Base-by-base conservation (phyloP, 2,113 vertebrate genomes). In the Hippocampus comes region DNA sequence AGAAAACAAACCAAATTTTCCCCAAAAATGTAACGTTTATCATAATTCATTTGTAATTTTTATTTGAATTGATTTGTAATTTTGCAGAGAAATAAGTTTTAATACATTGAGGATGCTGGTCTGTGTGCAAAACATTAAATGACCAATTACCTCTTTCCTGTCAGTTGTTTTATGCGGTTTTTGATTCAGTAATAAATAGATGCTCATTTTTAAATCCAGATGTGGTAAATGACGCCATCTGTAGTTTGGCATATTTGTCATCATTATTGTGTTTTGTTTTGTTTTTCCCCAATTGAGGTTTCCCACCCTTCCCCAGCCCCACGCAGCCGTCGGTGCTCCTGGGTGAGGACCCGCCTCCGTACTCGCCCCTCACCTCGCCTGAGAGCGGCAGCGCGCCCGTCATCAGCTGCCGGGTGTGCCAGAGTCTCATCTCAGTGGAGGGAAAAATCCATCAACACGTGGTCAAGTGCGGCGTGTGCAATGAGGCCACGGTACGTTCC, bases 381-480 rank as follows among this genome's bases (percentile, higher is more conserved):
- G 95, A 97, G 82, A 96, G 95, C 4, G 95, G 95, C 81, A 95
- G 92, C 25, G 93, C 93, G 18, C 95, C 95, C 5, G 93, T 95
- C 72, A 96, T 96, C 90, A 95, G 88, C 87, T 96, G 95, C 87
- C 89, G 95, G 55, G 95, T 97, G 68, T 97, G 95, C 86, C 95
- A 96, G 89, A 95, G 94, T 72, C 91, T 94, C 82, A 96, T 97
- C 89, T 95, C 94, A 6, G 95, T 96, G 79, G 95, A 97, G 88
- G 95, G 95, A n/a, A 96, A 97, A 91, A 94, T 95, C 91, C 95
- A 97, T 87, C 95, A 97, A 82, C 95, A 97, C 4, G 95, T 97
- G 78, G 95, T 96, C 69, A 96, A 97, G 85, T 96, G 95, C 75
- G 94, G 95, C 0, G 92, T 96, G 82, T 97, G 95, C 90, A 97